Conservation (phyloP, 2,113 vertebrate genomes). For the Barnardius zonarius region DNA sequence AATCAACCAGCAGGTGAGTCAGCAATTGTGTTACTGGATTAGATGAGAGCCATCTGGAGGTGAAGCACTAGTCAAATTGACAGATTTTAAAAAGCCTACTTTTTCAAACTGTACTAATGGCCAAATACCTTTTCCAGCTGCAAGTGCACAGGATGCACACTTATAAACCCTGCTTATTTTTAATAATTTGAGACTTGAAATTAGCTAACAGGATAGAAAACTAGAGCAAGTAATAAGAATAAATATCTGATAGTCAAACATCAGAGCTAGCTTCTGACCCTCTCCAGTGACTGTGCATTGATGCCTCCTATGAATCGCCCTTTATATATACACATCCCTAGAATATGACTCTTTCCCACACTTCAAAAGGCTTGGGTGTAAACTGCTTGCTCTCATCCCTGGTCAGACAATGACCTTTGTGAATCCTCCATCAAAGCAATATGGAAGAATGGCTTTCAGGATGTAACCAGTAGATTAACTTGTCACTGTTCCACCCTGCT, state of each 20-base stretch:
- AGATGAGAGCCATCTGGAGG: neutral
- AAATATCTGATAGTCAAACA: neutral
- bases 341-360: neutral
- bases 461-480: neutral
- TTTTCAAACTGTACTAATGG: neutral
- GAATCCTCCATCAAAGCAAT: neutral
- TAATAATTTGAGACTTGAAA: neutral
- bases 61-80: neutral
- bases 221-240: neutral
- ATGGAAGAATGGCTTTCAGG: neutral
- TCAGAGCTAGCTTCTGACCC: neutral
- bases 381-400: neutral
- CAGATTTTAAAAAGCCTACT: neutral
- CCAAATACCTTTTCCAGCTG: neutral
- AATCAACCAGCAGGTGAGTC: neutral
- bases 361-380: neutral
- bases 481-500: neutral
- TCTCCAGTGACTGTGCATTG: neutral
- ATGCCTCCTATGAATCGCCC: neutral
- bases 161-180: neutral
- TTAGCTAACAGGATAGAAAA: neutral
- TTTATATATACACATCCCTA: neutral
- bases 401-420: neutral
- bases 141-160: neutral
- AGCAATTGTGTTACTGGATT: neutral